Percentiles rank a stretch among this genome's conserved stretches.
Conservation (phyloP, 2,797 vertebrate species). For the Trematomus bernacchii region DNA sequence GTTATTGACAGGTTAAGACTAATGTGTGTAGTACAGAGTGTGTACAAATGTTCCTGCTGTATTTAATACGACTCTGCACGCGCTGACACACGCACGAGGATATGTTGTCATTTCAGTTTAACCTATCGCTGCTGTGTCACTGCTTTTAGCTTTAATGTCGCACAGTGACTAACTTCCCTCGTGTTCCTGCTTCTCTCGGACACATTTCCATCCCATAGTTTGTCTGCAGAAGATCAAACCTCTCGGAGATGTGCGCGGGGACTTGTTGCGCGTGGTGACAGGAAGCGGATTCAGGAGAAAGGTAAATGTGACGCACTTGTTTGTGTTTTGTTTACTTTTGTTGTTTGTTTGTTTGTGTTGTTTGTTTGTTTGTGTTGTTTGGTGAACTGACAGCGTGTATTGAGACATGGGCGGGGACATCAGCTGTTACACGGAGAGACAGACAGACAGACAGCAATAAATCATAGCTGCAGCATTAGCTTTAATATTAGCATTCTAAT, state of each 20-base stretch:
- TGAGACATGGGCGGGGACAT: conserved; percentile 66
- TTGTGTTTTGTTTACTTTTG: not conserved
- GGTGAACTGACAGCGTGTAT: conserved; percentile 43
- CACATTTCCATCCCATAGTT: not conserved
- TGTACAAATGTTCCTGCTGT: conserved; percentile 5
- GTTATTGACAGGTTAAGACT: not conserved
- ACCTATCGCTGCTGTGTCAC: conserved; percentile 29
- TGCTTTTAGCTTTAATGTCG: conserved; percentile 1
- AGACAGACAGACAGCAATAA: conserved; percentile 2
- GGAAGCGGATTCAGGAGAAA: conserved; percentile 40
- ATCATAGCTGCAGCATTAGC: conserved; percentile 7
- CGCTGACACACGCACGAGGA: conserved; percentile 34
- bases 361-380: conserved; percentile 15
- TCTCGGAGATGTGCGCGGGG: conserved; percentile 19
- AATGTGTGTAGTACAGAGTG: not conserved
- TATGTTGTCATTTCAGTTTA: conserved; percentile 40
- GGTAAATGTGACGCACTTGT: not conserved
- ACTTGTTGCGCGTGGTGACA: conserved; percentile 68
- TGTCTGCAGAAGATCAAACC: conserved; percentile 6
- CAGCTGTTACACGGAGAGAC: not conserved
- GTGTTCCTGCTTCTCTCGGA: not conserved
- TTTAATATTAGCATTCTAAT: not conserved
- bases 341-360: too few relatives aligned
- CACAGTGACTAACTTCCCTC: not conserved
- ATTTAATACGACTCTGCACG: conserved; percentile 46